Base-by-base conservation (phyloP, 2,797 vertebrate species). In the Neostethus bicornis region DNA sequence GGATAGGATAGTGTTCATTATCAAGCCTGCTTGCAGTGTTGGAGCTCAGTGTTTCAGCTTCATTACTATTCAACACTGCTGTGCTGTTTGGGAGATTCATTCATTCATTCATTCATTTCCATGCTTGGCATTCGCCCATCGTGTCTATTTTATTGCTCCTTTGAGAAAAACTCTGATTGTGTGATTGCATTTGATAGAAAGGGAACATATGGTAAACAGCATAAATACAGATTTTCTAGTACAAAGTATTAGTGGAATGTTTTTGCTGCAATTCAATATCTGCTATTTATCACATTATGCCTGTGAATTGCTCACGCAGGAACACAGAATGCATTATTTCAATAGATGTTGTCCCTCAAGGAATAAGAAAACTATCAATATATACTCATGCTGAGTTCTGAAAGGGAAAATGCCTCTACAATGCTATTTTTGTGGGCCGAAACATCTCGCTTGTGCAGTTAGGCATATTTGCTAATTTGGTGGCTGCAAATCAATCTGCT, bases 51-150 rank as follows among this genome's bases (percentile, higher is more conserved):
- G 47, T 65, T 74, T 70, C 38, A 52, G 54, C 48, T 45, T 54
- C 51, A 79, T 74, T 62, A 60, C 51, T 55, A 67, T 81, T 75
- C 47, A 71, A 23, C 4, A 46, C 51, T 13, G 42, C 42, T 3
- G 29, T 25, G 41, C 43, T 44, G 14, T 75, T 67, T 64, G 51
- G 6, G 9, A 29, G 48, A 46, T 72, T 63, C 44, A 65, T 50
- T 61, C 66, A 46, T 72, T 63, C 44, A 65, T 50, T 61, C 66
- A 72, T 74, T 77, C 39, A 69, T 80, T 53, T 63, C 71, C 46
- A 66, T 54, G 46, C 61, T 70, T 71, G 58, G 56, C 48, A 71
- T 75, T 66, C 51, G 60, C 41, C 72, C 60, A 73, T 46, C 56
- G 57, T 3, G 13, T 66, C 62, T 47, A 38, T 77, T 80, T 74